Evolutionary conservation across 2,113 vertebrate species (phyloP).

Genomic region (Xiphias gladius): DNA sequence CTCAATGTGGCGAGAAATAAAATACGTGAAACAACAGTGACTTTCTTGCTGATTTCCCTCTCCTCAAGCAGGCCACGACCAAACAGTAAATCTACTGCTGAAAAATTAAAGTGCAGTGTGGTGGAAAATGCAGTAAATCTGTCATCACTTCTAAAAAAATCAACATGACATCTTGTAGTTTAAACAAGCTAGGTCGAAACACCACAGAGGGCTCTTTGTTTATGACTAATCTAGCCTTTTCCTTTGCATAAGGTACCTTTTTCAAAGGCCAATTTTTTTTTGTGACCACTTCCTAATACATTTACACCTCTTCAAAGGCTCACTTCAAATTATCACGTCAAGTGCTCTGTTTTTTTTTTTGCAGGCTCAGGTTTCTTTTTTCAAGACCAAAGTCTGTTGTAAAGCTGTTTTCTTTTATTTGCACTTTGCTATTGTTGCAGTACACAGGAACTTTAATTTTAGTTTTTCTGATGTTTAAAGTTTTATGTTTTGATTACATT

Average conservation of each 20-base stretch:
- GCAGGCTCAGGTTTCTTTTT: not conserved
- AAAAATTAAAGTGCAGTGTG: not conserved
- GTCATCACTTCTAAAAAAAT: slow-evolving; percentile 32
- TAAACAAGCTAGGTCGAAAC: slow-evolving; percentile 21
- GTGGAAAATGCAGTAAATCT: not conserved
- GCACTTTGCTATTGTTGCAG: not conserved
- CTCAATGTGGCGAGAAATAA: slow-evolving; percentile 12
- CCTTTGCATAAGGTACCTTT: not conserved
- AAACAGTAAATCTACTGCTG: not conserved
- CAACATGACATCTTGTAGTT: slow-evolving; percentile 1
- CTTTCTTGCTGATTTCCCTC: not conserved
- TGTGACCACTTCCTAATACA: slow-evolving; percentile 65
- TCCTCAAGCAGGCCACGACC: not conserved
- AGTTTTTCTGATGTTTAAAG: not conserved
- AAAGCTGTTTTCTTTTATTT: not conserved
- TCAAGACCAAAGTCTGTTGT: not conserved
- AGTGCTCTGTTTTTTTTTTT: not conserved
- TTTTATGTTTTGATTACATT: not conserved
- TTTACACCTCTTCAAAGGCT: not conserved
- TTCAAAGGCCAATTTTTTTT: slow-evolving; percentile 57
- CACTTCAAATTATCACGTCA: too few relatives aligned
- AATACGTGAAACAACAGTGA: not conserved
- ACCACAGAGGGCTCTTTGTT: slow-evolving; percentile 14
- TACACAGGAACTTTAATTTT: too few relatives aligned
- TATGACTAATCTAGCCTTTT: slow-evolving; percentile 52